phyloP scores from a whole-genome alignment of 2,888 invertebrate species.

The Arrhopalites spinosus region DNA sequence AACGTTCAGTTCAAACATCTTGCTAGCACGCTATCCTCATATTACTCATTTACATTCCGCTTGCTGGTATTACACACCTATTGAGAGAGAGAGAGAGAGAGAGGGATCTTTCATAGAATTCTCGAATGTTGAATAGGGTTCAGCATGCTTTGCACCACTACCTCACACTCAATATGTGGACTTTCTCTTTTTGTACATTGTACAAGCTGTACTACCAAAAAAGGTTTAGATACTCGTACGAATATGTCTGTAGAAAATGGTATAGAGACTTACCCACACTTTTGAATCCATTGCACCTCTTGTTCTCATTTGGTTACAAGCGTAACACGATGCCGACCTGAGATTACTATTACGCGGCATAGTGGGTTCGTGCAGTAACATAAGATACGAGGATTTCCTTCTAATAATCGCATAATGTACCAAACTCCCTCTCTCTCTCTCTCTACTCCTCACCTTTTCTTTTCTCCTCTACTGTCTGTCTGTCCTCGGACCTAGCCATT shows the following conservation, averaged over 20 bases:
- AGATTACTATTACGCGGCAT: conserved; percentile 29
- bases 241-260: neutral
- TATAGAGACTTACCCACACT: too few species aligned
- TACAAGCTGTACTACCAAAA: too few species aligned
- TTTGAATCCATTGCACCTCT: conserved; percentile 24
- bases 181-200: too few species aligned
- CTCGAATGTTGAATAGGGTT: conserved; percentile 2
- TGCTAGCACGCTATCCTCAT: conserved; percentile 47
- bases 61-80: conserved; percentile 5
- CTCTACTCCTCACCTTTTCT: neutral
- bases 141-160: neutral
- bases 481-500: neutral
- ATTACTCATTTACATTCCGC: conserved; percentile 43
- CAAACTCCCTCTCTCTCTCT: neutral
- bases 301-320: conserved; percentile 31
- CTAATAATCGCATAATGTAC: conserved; percentile 24
- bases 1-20: conserved; percentile 21
- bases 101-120: neutral
- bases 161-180: neutral
- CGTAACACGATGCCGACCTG: conserved; percentile 38
- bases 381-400: conserved; percentile 44
- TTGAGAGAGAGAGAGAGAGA: too few species aligned
- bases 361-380: conserved; percentile 44
- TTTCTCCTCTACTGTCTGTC: neutral
- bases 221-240: too few species aligned